Conservation (phyloP, 2,797 vertebrate species). For the Sphaeramia orbicularis region DNA sequence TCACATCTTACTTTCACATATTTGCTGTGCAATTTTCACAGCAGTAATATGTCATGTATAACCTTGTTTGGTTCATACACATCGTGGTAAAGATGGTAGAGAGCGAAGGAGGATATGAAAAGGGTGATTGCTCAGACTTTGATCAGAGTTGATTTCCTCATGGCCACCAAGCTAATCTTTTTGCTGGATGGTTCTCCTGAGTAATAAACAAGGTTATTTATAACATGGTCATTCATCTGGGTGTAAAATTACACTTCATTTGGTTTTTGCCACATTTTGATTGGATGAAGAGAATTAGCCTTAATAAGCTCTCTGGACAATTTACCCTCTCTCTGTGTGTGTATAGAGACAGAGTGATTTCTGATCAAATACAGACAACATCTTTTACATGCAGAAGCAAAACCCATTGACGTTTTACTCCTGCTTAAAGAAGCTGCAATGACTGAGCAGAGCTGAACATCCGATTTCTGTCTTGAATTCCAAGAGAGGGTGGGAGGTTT, state of each 20-base stretch:
- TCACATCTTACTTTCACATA: too few species aligned
- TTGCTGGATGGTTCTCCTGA: constrained; percentile 37
- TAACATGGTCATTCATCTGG: constrained; percentile 29
- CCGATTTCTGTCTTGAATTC: background rate
- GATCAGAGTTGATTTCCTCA: constrained; percentile 42
- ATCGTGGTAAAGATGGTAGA: background rate
- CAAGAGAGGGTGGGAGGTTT: background rate
- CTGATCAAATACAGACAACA: background rate
- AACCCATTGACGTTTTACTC: background rate
- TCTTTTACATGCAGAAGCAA: background rate
- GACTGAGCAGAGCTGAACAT: background rate
- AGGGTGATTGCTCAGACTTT: constrained; percentile 46
- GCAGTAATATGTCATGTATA: constrained; percentile 5
- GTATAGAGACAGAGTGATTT: constrained; percentile 16
- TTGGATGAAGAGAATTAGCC: background rate
- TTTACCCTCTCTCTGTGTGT: background rate
- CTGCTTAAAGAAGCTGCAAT: background rate
- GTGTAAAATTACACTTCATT: constrained; percentile 23
- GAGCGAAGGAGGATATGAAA: constrained; percentile 43
- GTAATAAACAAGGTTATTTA: constrained; percentile 41
- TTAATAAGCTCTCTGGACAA: background rate
- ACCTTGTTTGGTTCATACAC: constrained; percentile 5
- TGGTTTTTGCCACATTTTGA: constrained; percentile 9
- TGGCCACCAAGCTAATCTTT: constrained; percentile 20
- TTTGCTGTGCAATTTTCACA: constrained; percentile 7